Base-by-base conservation (phyloP, 2,113 vertebrate genomes). In the Isichthys henryi region DNA sequence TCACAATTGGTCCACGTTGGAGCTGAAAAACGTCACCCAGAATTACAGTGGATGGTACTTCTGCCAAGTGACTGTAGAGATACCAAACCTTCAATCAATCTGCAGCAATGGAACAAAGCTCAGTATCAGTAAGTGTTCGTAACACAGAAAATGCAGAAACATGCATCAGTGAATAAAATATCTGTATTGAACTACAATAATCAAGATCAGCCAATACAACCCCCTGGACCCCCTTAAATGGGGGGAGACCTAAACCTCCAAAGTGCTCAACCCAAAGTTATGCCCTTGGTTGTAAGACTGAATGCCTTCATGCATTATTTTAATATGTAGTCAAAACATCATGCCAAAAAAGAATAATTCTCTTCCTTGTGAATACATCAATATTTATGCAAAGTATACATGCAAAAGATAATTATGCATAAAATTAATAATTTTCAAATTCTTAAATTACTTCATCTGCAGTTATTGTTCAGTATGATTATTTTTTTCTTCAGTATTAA, bases 81-180 rank as follows among this genome's bases (percentile, higher is more conserved):
- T 95, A 74, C 95, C 96, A 0, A 0, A 0, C 0, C 0, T 58
- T 1, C 0, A 0, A 0, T 0, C 0, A 0, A 0, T 0, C 0
- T 0, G 0, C 0, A 94, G 89, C 90, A 85, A 3, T 0, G 88
- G 86, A 86, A 93, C 87, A 0, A 0, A 91, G 52, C 80, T 96
- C 19, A 0, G 6, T 8, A 62, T 94, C 23, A 0, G 93, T 95
- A 94, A 96, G 95, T 94, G 56, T 27, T 9, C 11, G 88, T n/a
- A 31, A 13, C 87, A 83, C 77, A 82, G 17, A 43, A 17, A 45
- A 82, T 39, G 27, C 70, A 31, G 52, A 53, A 53, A 5, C 52
- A 53, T 53, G 52, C 52, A 53, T 53, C 52, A 21, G 70, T 11
- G 70, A 74, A 35, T 31, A 35, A 74, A 74, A 39, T 74, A 35